Conservation (phyloP, 2,888 invertebrate species). For the Lasioglossum figueresi region DNA sequence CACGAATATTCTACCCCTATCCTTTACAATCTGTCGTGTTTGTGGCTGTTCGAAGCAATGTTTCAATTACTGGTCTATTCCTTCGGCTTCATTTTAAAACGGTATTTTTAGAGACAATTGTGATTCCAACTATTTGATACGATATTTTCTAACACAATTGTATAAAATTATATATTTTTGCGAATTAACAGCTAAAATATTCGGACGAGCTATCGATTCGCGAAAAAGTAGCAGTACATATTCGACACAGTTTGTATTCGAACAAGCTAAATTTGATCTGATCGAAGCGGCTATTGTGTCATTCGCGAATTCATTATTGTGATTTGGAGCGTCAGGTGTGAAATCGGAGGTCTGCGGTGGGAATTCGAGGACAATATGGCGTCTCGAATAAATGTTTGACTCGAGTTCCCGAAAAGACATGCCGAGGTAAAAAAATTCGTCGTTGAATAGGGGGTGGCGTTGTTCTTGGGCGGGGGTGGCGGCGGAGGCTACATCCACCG, state of each 20-base stretch:
- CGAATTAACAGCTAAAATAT: too few relatives aligned
- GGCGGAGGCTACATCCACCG: slow-evolving; percentile 66
- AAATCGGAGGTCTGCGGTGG: background rate
- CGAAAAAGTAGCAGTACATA: too few relatives aligned
- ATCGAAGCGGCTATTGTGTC: background rate
- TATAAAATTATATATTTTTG: background rate
- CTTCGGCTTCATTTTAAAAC: background rate
- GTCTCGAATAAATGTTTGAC: slow-evolving; percentile 49
- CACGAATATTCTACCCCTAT: background rate
- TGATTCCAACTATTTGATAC: too few relatives aligned
- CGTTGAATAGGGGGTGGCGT: slow-evolving; percentile 75
- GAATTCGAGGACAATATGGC: slow-evolving; percentile 16
- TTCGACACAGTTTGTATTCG: background rate
- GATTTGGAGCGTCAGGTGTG: background rate
- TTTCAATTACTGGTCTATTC: background rate
- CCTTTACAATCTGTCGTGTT: background rate
- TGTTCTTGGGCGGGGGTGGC: slow-evolving; percentile 52
- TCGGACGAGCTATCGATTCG: too few relatives aligned
- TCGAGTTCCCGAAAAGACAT: slow-evolving; percentile 69
- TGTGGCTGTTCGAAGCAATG: background rate
- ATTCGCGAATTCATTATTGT: background rate
- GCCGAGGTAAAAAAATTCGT: slow-evolving; percentile 76
- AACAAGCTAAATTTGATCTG: background rate
- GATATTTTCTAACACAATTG: background rate
- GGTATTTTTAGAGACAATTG: background rate